These are phyloP conservation scores for Hippoglossus stenolepis DNA, from an alignment of 2,113 vertebrate genomes.

Conservation along the genomic window DNA sequence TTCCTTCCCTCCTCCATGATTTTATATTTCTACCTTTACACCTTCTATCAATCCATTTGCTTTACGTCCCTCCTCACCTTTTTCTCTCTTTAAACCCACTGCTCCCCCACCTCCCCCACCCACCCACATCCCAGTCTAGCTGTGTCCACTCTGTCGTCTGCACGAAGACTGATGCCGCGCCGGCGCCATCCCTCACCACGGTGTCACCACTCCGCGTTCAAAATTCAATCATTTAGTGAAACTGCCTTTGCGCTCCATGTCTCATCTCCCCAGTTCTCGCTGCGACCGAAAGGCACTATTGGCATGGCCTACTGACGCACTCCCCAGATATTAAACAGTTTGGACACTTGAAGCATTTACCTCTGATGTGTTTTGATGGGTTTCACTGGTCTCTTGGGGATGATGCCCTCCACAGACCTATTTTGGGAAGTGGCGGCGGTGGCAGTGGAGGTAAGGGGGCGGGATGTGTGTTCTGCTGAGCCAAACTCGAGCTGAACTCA, in stretches of 20 bases:
- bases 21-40: conserved; percentile 14
- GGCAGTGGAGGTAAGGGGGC: not conserved
- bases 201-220: conserved; percentile 69
- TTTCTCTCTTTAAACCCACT: not conserved
- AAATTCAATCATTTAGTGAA: conserved; percentile 77
- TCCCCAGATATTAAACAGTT: conserved; percentile 63
- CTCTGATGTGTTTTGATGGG: conserved; percentile 68
- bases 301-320: conserved; percentile 46
- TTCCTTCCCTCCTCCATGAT: not conserved
- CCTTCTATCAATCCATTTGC: conserved; percentile 12
- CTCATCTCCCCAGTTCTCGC: conserved; percentile 55
- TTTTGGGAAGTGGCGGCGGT: conserved; percentile 32
- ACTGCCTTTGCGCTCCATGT: conserved; percentile 56
- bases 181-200: conserved; percentile 59
- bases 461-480: conserved; percentile 5
- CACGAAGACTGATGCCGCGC: conserved; percentile 64
- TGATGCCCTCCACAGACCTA: conserved; percentile 40
- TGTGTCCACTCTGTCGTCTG: conserved; percentile 56
- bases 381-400: conserved; percentile 58
- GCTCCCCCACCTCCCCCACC: not conserved
- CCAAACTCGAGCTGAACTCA: not conserved
- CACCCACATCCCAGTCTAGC: conserved; percentile 13
- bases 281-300: conserved; percentile 52
- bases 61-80: not conserved
- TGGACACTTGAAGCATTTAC: conserved; percentile 70